Evolutionary conservation across 2,797 vertebrate species (phyloP).

Genomic region (Alauda arvensis): DNA sequence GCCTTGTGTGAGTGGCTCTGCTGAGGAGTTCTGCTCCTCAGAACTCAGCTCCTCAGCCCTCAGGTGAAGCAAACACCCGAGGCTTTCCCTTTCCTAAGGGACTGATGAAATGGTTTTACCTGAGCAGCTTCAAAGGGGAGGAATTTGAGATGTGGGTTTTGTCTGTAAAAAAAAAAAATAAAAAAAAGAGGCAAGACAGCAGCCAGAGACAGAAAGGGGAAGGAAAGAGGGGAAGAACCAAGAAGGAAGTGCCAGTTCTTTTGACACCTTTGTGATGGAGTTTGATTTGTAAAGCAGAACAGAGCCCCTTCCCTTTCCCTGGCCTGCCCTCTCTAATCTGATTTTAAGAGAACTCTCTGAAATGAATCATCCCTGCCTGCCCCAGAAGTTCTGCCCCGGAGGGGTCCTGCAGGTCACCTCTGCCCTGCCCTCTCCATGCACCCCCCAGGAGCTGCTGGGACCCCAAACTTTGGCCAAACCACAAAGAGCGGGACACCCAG

Average conservation of each 20-base stretch:
- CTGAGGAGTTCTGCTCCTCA: not conserved
- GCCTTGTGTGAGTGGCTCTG: not conserved
- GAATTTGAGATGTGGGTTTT: conserved; percentile 29
- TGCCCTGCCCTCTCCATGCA: not conserved
- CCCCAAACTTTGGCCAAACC: not conserved
- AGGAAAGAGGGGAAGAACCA: conserved; percentile 34
- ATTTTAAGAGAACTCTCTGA: not conserved
- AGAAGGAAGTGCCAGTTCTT: conserved; percentile 53
- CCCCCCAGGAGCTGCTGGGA: not conserved
- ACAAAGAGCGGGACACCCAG: not conserved
- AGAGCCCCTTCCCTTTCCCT: conserved; percentile 15
- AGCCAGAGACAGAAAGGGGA: conserved; percentile 62
- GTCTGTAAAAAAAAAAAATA: not conserved
- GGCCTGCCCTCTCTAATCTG: not conserved
- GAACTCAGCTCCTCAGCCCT: not conserved
- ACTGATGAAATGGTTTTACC: not conserved
- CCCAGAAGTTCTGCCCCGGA: not conserved
- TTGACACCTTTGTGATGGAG: conserved; percentile 32
- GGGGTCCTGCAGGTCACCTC: not conserved
- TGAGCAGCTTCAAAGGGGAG: conserved; percentile 24
- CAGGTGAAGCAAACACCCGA: not conserved
- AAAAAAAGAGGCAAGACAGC: conserved; percentile 18
- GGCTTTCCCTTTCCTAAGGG: not conserved
- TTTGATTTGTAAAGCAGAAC: conserved; percentile 54
- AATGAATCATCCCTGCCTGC: not conserved